Evolutionary conservation across 2,113 vertebrate species (phyloP), one percentile per base, ranked within the genome.

Genomic region (Nymphicus hollandicus): DNA sequence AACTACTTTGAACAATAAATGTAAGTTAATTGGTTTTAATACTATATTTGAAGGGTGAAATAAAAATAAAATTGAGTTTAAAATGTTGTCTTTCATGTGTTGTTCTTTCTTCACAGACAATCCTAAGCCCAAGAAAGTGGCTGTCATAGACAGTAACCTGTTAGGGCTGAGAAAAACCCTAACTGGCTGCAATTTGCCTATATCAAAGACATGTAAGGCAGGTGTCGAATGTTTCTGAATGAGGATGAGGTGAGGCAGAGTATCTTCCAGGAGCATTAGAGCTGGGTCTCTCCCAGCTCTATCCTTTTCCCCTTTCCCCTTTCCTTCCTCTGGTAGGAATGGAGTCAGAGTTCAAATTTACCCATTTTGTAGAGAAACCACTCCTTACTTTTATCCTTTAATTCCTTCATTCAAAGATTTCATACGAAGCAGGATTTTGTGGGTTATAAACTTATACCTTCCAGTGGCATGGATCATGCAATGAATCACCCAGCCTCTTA

Each of bases 171-270:
- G 10, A 55, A 55, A 78, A 31, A 43, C 6, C 27, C 13, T 47
- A 72, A 17, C 7, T 7, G 2, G 2, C n/a, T 2, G 0, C 1
- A 3, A 33, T 37, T 20, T 47, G 23, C n/a, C n/a, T n/a, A 3
- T 29, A 37, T n/a, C 41, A 66, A 33, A 82, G 23, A 43, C 13
- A 23, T 3, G 8, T 41, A 44, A 60, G 11, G 18, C 56, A 72
- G 10, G 6, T 0, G 0, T 61, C 19, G 39, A 56, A 28, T 52
- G 7, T 50, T 79, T 78, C 35, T 16, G 17, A 77, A 37, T 24
- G 24, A 68, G 37, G 33, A 39, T 22, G 14, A n/a, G 10, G 11
- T 44, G 22, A 82, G 53, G 15, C 24, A 82, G 9, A 29, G 11
- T 35, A 29, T 53, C n/a, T 68, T 72, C 24, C 47, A 39, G 37